Evolutionary conservation across 1,140 invertebrate species (phyloP), one percentile per base, ranked within the genome.

Genomic region (Pogonus chalceus): DNA sequence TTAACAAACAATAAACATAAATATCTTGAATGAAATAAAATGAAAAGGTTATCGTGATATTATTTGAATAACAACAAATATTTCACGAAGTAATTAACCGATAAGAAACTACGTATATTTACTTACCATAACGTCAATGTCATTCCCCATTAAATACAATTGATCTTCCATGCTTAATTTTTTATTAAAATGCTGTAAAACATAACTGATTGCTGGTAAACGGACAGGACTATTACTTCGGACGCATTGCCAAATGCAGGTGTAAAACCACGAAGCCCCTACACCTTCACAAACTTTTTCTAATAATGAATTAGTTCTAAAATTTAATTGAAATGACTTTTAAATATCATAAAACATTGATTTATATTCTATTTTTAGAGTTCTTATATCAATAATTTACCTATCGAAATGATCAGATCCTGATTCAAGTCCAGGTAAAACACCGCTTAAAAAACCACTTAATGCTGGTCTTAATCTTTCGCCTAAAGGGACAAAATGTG

Each of bases 321-420:
- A 72, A 71, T 56, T 54, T 52, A 56, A 55, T 31, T 31, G 26
- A 31, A 31, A 31, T 31, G 14, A 31, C 26, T 4, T 31, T 31
- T 4, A 4, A 14, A 31, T 7, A 31, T 7, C 26, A 31, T 4
- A 31, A 31, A 7, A 31, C 26, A 14, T 31, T 14, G 26, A 31
- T 31, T 31, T 31, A 31, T 7, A 31, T 14, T 4, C 26, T 31
- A 14, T 31, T 31, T 7, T 14, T 31, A 7, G 26, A 14, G 26
- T 4, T 7, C 26, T 31, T 7, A 31, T 31, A 31, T 31, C 26
- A 14, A 31, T 14, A 31, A 7, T 39, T 54, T 64, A 86, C 80
- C 86, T 82, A 52, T 90, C 85, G 73, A 87, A 91, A 71, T 90
- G 88, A 70, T 96, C 93, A 18, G 91, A 87, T 2, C 89, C 90